A percentile compares a stretch with the other conserved stretches of the same genome.
phyloP scores from a whole-genome alignment of 1,140 invertebrate genomes.

The Drosophila oshimai region DNA sequence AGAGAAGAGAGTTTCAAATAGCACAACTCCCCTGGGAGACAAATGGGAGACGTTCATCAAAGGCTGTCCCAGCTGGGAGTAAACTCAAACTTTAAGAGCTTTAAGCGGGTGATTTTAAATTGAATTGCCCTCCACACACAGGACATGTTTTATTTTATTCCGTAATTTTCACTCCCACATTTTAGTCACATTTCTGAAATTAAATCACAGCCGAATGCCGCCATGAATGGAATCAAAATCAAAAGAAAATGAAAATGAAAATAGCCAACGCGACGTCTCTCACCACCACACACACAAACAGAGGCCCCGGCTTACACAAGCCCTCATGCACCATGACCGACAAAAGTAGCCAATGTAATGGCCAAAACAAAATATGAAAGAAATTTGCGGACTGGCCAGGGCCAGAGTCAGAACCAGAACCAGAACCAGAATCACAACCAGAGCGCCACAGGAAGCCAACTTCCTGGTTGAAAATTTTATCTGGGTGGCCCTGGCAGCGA shows the following conservation, averaged over 20 bases:
- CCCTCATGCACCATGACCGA: conserved; percentile 35
- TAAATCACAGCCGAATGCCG: conserved; percentile 59
- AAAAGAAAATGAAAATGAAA: conserved; percentile 63
- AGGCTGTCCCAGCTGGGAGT: background rate
- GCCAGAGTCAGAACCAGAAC: conserved; percentile 21
- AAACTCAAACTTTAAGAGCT: conserved; percentile 5
- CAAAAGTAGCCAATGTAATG: conserved; percentile 76
- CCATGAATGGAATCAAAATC: conserved; percentile 54
- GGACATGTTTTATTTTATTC: conserved; percentile 23
- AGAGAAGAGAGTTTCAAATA: conserved; percentile 11
- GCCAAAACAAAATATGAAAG: conserved; percentile 69
- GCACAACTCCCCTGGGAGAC: conserved; percentile 2
- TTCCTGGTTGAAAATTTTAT: conserved; percentile 78
- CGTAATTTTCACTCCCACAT: conserved; percentile 61
- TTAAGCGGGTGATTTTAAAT: conserved; percentile 17
- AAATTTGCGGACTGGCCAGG: conserved; percentile 44
- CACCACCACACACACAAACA: conserved; percentile 17
- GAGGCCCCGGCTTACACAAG: background rate
- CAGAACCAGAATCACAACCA: conserved; percentile 19
- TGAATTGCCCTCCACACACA: background rate
- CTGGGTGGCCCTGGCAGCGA: conserved; percentile 47
- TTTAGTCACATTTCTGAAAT: conserved; percentile 71
- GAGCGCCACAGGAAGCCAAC: conserved; percentile 63
- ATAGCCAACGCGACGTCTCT: conserved; percentile 45
- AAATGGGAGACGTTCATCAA: conserved; percentile 8